Evolutionary conservation across 2,113 vertebrate genomes (phyloP), one percentile per base, ranked within the genome.

Genomic region (Limanda limanda): DNA sequence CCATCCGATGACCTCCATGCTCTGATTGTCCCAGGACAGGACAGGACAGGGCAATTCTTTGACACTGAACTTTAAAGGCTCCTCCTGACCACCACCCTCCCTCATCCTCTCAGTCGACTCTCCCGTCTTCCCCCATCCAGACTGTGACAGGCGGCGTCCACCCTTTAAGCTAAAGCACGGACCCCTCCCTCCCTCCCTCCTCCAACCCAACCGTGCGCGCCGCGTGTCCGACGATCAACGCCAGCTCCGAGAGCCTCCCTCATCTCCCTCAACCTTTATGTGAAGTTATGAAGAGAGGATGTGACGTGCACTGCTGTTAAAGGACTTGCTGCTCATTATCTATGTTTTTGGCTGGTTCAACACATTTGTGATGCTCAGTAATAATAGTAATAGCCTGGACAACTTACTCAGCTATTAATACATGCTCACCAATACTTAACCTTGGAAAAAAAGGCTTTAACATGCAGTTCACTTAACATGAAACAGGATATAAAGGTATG

Each of bases 291-390:
- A 74, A 67, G 23, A 69, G 58, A 82, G 24, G 15, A 24, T 35
- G 0, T 61, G 21, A 76, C 65, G 25, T 1, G 18, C 15, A 48
- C 63, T 62, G 47, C 40, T 69, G 61, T 42, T 17, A 3, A 17
- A 68, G 1, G 48, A 70, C 0, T 24, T n/a, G 1, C 21, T 80
- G 66, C 56, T 58, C 45, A 25, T 71, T 27, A 12, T 24, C 2
- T 18, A 42, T 69, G 79, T 47, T 79, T 73, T 84, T 88, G 86
- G 67, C 88, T 85, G 87, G 82, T 81, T 85, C 84, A 84, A 73
- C 18, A 57, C 74, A 74, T 48, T 65, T 12, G 6, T 62, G 57
- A 9, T 79, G 66, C 42, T 74, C 17, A 3, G 37, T 12, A 54
- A 6, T 2, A 35, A 7, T 18, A 77, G 48, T 64, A 10, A 17